Conservation (phyloP, 2,888 invertebrate species). For the Azorinus chamasolen region DNA sequence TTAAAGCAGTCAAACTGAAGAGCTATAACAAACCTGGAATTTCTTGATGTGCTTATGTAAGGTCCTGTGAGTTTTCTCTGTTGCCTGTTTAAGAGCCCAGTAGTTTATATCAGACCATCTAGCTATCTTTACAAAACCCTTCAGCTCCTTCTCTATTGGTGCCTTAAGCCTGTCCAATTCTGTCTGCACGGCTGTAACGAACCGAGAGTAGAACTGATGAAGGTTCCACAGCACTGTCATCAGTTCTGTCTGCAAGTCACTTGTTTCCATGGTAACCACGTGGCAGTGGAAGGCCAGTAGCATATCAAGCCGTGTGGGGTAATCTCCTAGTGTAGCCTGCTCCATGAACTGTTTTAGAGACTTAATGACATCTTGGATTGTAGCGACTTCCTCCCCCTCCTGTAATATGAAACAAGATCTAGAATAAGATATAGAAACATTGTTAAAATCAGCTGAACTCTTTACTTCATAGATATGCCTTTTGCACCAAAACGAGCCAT, state of each 20-base stretch:
- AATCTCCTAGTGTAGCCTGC: conserved; percentile 94
- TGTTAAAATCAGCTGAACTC: too few relatives aligned
- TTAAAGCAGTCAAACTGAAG: too few relatives aligned
- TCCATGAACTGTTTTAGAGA: conserved; percentile 93
- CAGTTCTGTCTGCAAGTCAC: conserved; percentile 35
- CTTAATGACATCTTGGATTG: conserved; percentile 62
- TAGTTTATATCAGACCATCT: conserved; percentile 98
- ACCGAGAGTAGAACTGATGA: conserved; percentile 94
- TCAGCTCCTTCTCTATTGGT: conserved; percentile 96
- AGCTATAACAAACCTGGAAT: conserved; percentile 88
- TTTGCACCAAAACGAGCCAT: too few relatives aligned
- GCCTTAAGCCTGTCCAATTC: conserved; percentile 90
- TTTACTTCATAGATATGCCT: too few relatives aligned
- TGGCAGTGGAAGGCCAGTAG: conserved; percentile 94
- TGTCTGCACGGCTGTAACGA: conserved; percentile 89
- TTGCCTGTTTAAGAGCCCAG: conserved; percentile 96
- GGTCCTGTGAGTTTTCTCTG: conserved; percentile 95
- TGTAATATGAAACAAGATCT: too few relatives aligned
- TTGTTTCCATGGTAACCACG: conserved; percentile 88
- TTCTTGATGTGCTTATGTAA: conserved; percentile 95
- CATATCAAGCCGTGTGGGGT: conserved; percentile 91
- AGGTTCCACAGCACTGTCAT: conserved; percentile 87
- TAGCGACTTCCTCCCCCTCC: neutral
- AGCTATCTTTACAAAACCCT: conserved; percentile 97
- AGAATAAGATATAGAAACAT: too few relatives aligned